phyloP scores from a whole-genome alignment of 1,140 invertebrate genomes.

The Cherax quadricarinatus region DNA sequence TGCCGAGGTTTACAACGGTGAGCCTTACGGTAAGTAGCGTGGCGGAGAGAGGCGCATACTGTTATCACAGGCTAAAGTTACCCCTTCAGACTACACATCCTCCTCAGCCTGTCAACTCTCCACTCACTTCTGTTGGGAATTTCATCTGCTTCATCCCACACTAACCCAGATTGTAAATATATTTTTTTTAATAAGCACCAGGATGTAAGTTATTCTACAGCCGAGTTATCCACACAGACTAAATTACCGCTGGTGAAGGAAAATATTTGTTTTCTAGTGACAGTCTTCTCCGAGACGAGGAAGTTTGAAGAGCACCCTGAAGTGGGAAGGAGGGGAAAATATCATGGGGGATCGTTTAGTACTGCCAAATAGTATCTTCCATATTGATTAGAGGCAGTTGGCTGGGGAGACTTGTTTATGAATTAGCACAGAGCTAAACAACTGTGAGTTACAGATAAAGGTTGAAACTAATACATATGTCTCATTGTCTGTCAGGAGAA shows the following conservation, averaged over 20 bases:
- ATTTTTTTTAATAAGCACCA: background rate
- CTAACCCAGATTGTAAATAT: background rate
- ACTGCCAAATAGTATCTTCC: too few relatives aligned
- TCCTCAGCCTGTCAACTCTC: too few relatives aligned
- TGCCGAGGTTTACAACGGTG: slow-evolving; percentile 63
- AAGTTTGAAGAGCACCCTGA: background rate
- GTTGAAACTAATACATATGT: too few relatives aligned
- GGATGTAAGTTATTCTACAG: background rate
- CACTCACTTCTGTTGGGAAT: background rate
- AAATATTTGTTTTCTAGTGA: background rate
- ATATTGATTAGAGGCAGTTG: too few relatives aligned
- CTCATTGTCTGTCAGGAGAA: too few relatives aligned
- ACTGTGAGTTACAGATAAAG: too few relatives aligned
- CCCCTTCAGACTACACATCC: background rate
- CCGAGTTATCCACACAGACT: background rate
- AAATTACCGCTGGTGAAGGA: background rate
- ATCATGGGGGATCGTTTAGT: too few relatives aligned
- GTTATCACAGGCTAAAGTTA: background rate
- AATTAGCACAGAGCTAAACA: too few relatives aligned
- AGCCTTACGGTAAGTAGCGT: slow-evolving; percentile 59
- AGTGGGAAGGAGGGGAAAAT: background rate
- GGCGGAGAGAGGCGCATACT: background rate
- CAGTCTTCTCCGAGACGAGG: background rate
- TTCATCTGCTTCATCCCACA: background rate
- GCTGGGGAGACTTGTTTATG: too few relatives aligned